Evolutionary conservation across 2,113 vertebrate genomes (phyloP), one percentile per base, ranked within the genome.

Genomic region (Peucedramus taeniatus): DNA sequence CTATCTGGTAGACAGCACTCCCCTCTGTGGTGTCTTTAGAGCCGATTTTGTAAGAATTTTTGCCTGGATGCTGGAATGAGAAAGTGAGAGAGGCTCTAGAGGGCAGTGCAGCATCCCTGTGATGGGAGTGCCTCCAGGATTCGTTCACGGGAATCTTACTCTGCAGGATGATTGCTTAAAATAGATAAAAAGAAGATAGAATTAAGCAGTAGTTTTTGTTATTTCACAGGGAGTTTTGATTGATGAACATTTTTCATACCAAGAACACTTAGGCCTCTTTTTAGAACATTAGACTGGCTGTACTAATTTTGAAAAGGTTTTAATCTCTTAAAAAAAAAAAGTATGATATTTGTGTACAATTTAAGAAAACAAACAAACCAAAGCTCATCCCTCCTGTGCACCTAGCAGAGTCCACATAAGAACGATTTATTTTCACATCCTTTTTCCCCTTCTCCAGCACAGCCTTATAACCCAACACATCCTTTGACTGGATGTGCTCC

Each of bases 71-170:
- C 57, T 80, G 78, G 82, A 75, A 87, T 20, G 57, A 87, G 28
- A 31, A 53, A 59, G 27, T 14, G 42, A n/a, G 19, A 72, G 35
- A 18, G 45, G 35, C 96, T 92, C 78, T 86, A 97, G 96, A 96
- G 93, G 96, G 96, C 96, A 96, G 86, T 94, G 88, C 66, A 91
- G 86, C 89, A 89, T 71, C 90, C 95, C 79, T 69, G 37, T 50
- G 57, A 15, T 18, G 6, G 0, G 11, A 49, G 24, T 33, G 56
- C 26, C 20, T 72, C 35, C 54, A 19, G 57, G 8, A 16, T 19
- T 59, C 8, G 6, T 57, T 75, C 45, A 7, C 0, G 31, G 42
- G 51, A 31, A 20, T 59, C 33, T 47, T 35, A 30, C 15, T 57
- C 53, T 45, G n/a, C 61, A 9, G 27, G 53, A 39, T 68, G 10